phyloP scores from a whole-genome alignment of 2,113 vertebrate species.

The Salvelinus namaycush region DNA sequence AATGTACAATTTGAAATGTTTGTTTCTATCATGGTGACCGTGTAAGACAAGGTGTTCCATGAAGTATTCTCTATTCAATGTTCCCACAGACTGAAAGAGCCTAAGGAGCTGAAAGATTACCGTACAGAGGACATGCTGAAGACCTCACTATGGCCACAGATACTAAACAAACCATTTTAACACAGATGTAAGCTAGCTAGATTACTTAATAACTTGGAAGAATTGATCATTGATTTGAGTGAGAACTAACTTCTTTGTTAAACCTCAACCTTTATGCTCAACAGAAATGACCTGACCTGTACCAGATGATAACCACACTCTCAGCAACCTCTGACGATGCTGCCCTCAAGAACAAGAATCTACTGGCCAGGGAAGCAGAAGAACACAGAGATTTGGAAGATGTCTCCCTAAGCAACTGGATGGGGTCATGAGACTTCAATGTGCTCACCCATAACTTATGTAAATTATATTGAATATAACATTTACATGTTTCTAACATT shows the following conservation, averaged over 20 bases:
- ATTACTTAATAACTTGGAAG: background rate
- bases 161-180: slow-evolving; percentile 50
- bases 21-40: too few relatives aligned
- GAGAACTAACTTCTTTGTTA: background rate
- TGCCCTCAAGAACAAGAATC: slow-evolving; percentile 58
- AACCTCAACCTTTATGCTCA: background rate
- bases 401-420: background rate
- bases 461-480: too few relatives aligned
- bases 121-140: slow-evolving; percentile 62
- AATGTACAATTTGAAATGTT: background rate
- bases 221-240: background rate
- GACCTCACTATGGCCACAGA: slow-evolving; percentile 13
- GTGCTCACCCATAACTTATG: background rate
- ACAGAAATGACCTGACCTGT: slow-evolving; percentile 39
- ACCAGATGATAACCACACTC: slow-evolving; percentile 43
- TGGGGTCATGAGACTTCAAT: background rate
- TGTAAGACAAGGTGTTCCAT: too few relatives aligned
- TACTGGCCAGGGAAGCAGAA: slow-evolving; percentile 55
- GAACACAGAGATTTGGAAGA: background rate
- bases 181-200: too few relatives aligned
- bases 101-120: slow-evolving; percentile 67
- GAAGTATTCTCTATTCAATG: background rate
- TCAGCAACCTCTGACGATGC: slow-evolving; percentile 35
- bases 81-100: slow-evolving; percentile 71
- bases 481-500: background rate